Evolutionary conservation across 92 coral and sea anemone genomes (phyloP).

Genomic region (Porites evermanni): DNA sequence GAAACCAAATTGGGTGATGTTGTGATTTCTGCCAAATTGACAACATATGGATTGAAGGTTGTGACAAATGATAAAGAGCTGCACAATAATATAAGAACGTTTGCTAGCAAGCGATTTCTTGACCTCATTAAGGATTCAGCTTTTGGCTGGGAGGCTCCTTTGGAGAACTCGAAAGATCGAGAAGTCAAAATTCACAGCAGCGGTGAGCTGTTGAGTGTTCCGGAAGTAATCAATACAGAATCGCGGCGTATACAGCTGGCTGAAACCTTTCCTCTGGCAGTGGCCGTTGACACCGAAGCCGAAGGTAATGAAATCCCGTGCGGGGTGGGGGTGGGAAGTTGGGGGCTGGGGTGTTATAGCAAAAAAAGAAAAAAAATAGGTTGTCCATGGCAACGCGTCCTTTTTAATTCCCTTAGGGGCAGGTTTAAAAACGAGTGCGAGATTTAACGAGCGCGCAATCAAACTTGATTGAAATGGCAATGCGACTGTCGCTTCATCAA

Average conservation of each 20-base stretch:
- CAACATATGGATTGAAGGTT: neutral
- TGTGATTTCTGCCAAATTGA: slow-evolving; percentile 33
- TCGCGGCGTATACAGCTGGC: slow-evolving; percentile 6
- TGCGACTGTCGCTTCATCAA: too few relatives aligned
- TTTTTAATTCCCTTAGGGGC: too few relatives aligned
- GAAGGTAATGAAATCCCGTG: slow-evolving; percentile 19
- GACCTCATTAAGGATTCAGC: slow-evolving; percentile 20
- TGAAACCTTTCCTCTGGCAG: slow-evolving; percentile 16
- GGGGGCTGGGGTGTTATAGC: too few relatives aligned
- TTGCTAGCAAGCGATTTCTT: neutral
- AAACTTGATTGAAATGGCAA: too few relatives aligned
- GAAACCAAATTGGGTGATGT: slow-evolving; percentile 53
- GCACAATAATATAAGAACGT: neutral
- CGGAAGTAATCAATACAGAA: slow-evolving; percentile 7
- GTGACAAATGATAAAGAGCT: neutral
- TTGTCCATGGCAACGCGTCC: too few relatives aligned
- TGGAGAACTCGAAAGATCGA: neutral
- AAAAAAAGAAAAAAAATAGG: too few relatives aligned
- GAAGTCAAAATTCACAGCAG: too few relatives aligned
- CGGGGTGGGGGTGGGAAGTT: too few relatives aligned
- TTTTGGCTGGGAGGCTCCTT: slow-evolving; percentile 6
- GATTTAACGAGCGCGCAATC: too few relatives aligned
- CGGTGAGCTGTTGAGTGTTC: slow-evolving; percentile 37
- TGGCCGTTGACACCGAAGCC: slow-evolving; percentile 41
- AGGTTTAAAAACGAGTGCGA: too few relatives aligned